Base-by-base conservation (phyloP, 2,888 invertebrate species). In the Hirtodrosophila cameraria region DNA sequence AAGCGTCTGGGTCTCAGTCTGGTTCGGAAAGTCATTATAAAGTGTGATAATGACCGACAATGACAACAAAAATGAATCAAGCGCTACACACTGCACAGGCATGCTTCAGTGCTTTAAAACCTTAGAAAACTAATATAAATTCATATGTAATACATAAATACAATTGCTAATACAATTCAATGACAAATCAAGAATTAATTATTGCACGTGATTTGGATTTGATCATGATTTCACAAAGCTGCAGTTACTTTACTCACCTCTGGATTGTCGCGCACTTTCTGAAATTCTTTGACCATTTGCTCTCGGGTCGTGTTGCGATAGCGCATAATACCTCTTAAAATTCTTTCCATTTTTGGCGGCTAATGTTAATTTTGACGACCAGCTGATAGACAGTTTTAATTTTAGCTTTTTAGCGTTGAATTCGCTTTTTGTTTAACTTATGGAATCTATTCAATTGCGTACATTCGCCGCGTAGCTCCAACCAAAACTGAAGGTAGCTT, bases 271-370 rank as follows among this genome's bases (percentile, higher is more conserved):
- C 94, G 93, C 75, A 98, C 97, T 93, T 94, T 93, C 90, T 96
- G 93, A 91, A 98, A 98, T 91, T 98, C 97, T 91, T 97, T 94
- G 25, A 98, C 96, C 97, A 97, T 97, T 87, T 93, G 94, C 62
- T 95, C 94, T 71, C 96, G 93, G 74, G 96, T 95, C 54, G 95
- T 94, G 65, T 94, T 93, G 61, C 97, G 93, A 90, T 97, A 98
- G 87, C 95, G 94, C 94, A 98, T 96, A 50, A 98, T 95, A 46
- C 98, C 98, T 89, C 95, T 94, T 75, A 98, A 91, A 89, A 98
- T 96, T 91, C 95, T 94, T 87, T 97, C 96, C 96, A 97, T 97
- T 9, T 38, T 27, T 38, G 11, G 7, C 16, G 9, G 13, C 31
- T 39, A 33, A 13, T 45, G 48, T 5, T 11, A 36, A 41, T 52